Base-by-base conservation (phyloP, 2,888 invertebrate species). In the Macrosoma leucophasiata region DNA sequence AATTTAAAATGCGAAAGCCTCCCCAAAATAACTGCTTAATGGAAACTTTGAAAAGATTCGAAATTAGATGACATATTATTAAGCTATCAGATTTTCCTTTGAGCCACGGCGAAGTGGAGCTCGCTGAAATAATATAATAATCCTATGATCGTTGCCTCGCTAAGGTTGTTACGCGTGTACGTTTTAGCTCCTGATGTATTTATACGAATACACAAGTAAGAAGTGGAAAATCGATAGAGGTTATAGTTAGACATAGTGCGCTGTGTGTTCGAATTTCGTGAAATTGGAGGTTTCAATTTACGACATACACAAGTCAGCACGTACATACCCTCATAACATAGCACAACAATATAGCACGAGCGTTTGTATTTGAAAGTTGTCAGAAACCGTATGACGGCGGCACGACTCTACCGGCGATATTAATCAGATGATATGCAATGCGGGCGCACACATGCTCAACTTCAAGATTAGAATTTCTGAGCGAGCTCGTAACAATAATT, bases 341-440 rank as follows among this genome's bases (percentile, higher is more conserved):
- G n/a, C n/a, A n/a, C n/a, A n/a, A n/a, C n/a, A n/a, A n/a, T n/a
- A n/a, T n/a, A n/a, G n/a, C n/a, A n/a, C n/a, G 7, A 24, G n/a
- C 9, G 24, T 13, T 1, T 24, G 1, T 2, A 13, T 13, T 2
- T 4, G 2, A 42, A 46, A 47, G 55, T 52, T 51, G 51, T 50
- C 46, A 59, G 70, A 70, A 67, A 54, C 65, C 66, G 46, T 66
- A 65, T 53, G 48, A 55, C 45, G 46, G 48, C 46, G 22, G 29
- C 40, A 38, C 43, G 39, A 48, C 55, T 55, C 54, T 54, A 48
- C 52, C 49, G 48, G 51, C 62, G 68, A 76, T 75, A 78, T 77
- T 76, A 78, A 78, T 79, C 78, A 73, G 60, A 63, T 62, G 67
- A 69, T 69, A 71, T 76, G 72, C 70, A 62, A 62, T 68, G 62